These are phyloP conservation scores for Phrynocephalus versicolor DNA, from an alignment of 2,113 vertebrate genomes.

Conservation along the genomic window DNA sequence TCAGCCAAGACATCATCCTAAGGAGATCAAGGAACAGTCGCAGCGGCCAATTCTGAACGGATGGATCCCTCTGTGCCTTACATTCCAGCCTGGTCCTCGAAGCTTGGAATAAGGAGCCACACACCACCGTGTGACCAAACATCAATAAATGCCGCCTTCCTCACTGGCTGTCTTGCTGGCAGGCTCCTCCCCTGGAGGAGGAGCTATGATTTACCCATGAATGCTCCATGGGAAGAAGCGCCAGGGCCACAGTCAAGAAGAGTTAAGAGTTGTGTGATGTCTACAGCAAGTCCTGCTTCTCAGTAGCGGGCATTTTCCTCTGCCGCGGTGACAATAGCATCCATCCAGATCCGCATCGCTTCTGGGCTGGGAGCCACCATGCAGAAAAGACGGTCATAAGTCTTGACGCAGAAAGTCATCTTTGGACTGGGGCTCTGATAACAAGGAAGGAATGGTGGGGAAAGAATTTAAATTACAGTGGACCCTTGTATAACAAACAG, in stretches of 20 bases:
- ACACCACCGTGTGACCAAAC: neutral
- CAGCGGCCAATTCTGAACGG: neutral
- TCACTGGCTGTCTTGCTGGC: neutral
- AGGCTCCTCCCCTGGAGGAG: neutral
- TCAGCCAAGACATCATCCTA: neutral
- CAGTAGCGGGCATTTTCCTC: constrained; percentile 86
- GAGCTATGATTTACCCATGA: neutral
- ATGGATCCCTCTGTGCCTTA: neutral
- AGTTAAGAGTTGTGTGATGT: neutral
- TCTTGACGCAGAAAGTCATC: constrained; percentile 92
- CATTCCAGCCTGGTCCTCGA: neutral
- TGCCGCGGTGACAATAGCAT: constrained; percentile 87
- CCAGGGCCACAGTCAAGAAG: neutral
- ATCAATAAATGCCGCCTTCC: neutral
- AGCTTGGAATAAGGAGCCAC: too few relatives aligned
- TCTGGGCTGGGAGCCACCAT: constrained; percentile 85
- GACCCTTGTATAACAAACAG: too few relatives aligned
- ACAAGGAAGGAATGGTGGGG: accelerated
- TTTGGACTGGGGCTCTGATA: constrained; percentile 85
- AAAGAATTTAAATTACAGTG: neutral
- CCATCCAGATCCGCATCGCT: constrained; percentile 94
- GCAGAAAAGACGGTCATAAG: constrained; percentile 90
- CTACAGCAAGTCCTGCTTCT: constrained; percentile 19
- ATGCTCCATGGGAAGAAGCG: neutral
- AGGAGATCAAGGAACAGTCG: neutral